Base-by-base conservation (phyloP, 1,140 invertebrate species). In the Chionoecetes opilio region DNA sequence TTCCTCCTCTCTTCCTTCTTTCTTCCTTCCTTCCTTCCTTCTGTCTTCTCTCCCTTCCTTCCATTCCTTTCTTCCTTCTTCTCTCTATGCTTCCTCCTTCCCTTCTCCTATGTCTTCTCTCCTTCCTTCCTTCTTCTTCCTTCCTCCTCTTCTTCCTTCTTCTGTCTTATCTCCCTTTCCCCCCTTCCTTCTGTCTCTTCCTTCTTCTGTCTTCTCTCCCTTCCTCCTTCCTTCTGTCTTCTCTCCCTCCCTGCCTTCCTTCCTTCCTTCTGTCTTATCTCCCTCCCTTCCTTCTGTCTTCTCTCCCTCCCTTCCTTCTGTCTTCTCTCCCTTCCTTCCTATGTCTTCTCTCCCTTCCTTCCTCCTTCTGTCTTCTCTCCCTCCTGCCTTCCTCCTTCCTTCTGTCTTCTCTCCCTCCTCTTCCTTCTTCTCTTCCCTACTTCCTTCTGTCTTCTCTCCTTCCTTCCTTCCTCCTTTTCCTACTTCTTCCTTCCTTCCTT, bases 1-100 rank as follows among this genome's bases (percentile, higher is more conserved):
- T n/a, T 75, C 53, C n/a, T n/a, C n/a, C 53, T 75, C 53, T 75
- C 53, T 75, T n/a, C n/a, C 53, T 75, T n/a, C n/a, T n/a, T 75
- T n/a, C n/a, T n/a, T 75, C 53, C n/a, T n/a, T 75, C 53, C n/a
- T n/a, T 75, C 53, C n/a, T n/a, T 75, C 53, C n/a, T n/a, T 75
- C 53, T 75, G n/a, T n/a, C n/a, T n/a, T n/a, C n/a, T n/a, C n/a
- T n/a, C n/a, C n/a, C n/a, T n/a, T n/a, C n/a, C n/a, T n/a, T n/a
- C n/a, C n/a, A n/a, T n/a, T n/a, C 53, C n/a, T 75, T n/a, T 75
- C 53, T 75, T n/a, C n/a, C 53, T 75, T n/a, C n/a, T n/a, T 75
- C 53, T 75, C 53, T 75, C 53, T 75, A 11, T 75, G 11, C n/a
- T n/a, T 75, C 53, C n/a, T n/a, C n/a, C 53, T 75, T n/a, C n/a